phyloP scores from a whole-genome alignment of 2,888 invertebrate species.

The Eretmocerus hayati region DNA sequence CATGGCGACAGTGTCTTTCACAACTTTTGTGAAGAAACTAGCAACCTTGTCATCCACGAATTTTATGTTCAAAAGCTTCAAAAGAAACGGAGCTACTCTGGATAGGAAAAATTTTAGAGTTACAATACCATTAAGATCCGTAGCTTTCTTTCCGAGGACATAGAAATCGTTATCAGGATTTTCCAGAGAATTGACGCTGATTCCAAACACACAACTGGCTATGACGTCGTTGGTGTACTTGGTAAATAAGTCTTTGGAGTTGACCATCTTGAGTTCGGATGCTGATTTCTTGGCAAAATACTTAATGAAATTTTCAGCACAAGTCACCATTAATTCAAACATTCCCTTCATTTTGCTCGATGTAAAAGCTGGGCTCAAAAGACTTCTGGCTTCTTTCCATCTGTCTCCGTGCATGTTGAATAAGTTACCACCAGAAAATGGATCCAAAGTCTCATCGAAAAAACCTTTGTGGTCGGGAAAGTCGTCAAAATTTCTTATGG shows the following conservation, averaged over 20 bases:
- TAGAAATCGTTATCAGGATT: no score
- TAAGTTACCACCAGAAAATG: slow-evolving; percentile 29
- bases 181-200: no score
- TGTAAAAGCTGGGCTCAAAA: no score
- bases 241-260: slow-evolving; percentile 42
- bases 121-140: slow-evolving; percentile 17
- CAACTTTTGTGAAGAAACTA: slow-evolving; percentile 24
- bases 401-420: slow-evolving; percentile 30
- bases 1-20: slow-evolving; percentile 18
- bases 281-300: not conserved
- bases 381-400: slow-evolving; percentile 51
- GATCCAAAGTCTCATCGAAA: slow-evolving; percentile 28
- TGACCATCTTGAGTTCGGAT: no score
- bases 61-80: slow-evolving; percentile 16
- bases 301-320: slow-evolving; percentile 40
- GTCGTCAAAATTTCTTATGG: slow-evolving; percentile 31
- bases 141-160: no score
- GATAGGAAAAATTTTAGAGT: slow-evolving; percentile 24
- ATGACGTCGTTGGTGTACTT: no score
- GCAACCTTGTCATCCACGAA: slow-evolving; percentile 14
- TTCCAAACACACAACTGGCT: no score
- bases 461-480: slow-evolving; percentile 30
- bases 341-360: no score
- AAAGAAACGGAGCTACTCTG: slow-evolving; percentile 18
- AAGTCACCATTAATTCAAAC: slow-evolving; percentile 34